Conservation (phyloP, 2,797 vertebrate genomes). For the Sphenopsis melanotis region DNA sequence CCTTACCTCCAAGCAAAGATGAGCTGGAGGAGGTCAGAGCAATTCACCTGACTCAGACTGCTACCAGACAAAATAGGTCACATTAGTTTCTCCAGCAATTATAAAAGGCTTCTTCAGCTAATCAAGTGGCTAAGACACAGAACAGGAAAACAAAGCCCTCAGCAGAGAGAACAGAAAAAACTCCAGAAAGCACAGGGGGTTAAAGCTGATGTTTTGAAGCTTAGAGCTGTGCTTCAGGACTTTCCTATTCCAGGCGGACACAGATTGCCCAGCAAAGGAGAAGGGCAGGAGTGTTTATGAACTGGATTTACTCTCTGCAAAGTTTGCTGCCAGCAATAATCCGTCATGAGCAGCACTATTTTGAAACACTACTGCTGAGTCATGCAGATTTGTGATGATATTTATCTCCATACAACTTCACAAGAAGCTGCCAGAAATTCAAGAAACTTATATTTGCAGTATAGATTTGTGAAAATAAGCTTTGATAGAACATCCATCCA, state of each 20-base stretch:
- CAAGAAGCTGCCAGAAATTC: background rate
- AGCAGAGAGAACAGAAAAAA: background rate
- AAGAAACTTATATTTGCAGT: background rate
- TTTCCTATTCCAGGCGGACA: background rate
- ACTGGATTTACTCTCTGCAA: background rate
- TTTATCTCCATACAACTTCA: background rate
- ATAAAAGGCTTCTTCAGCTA: background rate
- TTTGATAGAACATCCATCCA: background rate
- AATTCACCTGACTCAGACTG: background rate
- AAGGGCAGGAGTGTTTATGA: background rate
- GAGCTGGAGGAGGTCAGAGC: background rate
- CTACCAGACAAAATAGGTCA: background rate
- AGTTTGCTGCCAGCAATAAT: constrained; percentile 21
- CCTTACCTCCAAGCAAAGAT: background rate
- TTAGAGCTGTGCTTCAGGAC: background rate
- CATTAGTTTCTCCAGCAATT: background rate
- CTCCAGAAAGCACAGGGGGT: background rate
- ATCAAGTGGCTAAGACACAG: background rate
- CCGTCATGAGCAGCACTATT: background rate
- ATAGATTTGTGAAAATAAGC: background rate
- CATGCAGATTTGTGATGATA: background rate
- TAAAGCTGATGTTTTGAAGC: background rate
- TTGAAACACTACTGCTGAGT: constrained; percentile 17
- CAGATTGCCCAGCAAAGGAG: constrained; percentile 10
- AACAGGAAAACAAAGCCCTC: background rate